Percentiles rank a stretch among this genome's conserved stretches.
These are phyloP conservation scores for Spinibarbus caldwelli DNA, from an alignment of 2,797 vertebrate genomes.

Conservation along the genomic window DNA sequence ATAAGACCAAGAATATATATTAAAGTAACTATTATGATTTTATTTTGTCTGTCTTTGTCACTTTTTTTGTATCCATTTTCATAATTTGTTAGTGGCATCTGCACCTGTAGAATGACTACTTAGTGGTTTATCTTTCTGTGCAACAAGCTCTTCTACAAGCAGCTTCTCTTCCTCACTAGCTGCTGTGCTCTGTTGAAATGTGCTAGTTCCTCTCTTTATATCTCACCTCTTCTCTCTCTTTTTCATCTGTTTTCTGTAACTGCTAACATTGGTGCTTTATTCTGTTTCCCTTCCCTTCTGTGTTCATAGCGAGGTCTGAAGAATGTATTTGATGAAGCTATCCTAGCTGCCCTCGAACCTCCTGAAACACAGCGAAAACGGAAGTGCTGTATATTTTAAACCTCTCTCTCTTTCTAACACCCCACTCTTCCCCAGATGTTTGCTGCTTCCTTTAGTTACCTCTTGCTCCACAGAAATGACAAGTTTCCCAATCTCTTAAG, in stretches of 20 bases:
- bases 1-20: neutral
- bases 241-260: slow-evolving; percentile 63
- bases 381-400: slow-evolving; percentile 99
- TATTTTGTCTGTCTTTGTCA: too few species aligned
- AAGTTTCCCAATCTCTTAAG: slow-evolving; percentile 41
- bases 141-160: slow-evolving; percentile 1
- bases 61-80: neutral
- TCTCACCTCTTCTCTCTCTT: slow-evolving; percentile 35
- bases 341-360: slow-evolving; percentile 99
- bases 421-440: slow-evolving; percentile 69
- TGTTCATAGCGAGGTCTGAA: slow-evolving; percentile 99
- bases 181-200: slow-evolving; percentile 34
- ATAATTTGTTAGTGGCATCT: neutral
- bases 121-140: neutral
- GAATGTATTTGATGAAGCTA: slow-evolving; percentile 99
- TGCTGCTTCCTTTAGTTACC: slow-evolving; percentile 83
- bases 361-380: slow-evolving; percentile 98
- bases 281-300: slow-evolving; percentile 89
- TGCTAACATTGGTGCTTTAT: slow-evolving; percentile 93
- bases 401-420: slow-evolving; percentile 72
- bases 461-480: slow-evolving; percentile 66
- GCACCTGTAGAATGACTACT: neutral
- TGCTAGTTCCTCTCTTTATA: slow-evolving; percentile 32
- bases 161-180: slow-evolving; percentile 23
- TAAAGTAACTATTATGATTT: neutral